A percentile compares a stretch with the other conserved stretches of the same genome.
Evolutionary conservation across 2,113 vertebrate species (phyloP).

Genomic region (Archocentrus centrarchus): DNA sequence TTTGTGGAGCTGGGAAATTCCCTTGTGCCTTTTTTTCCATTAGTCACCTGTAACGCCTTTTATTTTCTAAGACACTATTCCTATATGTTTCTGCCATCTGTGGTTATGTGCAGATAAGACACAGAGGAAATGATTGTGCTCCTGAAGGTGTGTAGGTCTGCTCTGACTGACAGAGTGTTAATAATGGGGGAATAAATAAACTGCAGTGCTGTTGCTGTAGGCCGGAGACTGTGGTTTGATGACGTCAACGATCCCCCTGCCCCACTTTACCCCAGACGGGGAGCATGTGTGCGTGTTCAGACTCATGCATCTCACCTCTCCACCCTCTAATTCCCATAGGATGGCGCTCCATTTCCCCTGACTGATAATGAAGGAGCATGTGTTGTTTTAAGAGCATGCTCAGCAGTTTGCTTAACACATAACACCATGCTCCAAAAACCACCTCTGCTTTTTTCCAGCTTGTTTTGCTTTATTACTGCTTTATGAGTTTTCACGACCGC

Average conservation of each 20-base stretch:
- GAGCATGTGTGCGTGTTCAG: background rate
- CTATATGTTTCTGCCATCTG: background rate
- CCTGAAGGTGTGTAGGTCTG: background rate
- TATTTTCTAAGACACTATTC: background rate
- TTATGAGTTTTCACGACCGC: background rate
- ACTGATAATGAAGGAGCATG: background rate
- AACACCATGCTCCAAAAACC: background rate
- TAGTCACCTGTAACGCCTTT: background rate
- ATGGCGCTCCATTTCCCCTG: background rate
- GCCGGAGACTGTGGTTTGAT: background rate
- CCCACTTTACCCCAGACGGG: slow-evolving; percentile 1
- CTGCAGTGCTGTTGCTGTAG: slow-evolving; percentile 1
- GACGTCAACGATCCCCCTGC: background rate
- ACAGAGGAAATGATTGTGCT: background rate
- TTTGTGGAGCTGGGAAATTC: background rate
- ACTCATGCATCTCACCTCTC: background rate
- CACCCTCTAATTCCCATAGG: background rate
- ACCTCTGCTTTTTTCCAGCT: background rate
- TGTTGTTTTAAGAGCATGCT: background rate
- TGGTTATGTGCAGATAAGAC: background rate
- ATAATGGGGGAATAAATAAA: slow-evolving; percentile 31
- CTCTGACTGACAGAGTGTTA: slow-evolving; percentile 27
- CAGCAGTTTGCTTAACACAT: background rate
- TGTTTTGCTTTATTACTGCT: background rate
- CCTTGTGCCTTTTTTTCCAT: background rate